A percentile compares a stretch with the other conserved stretches of the same genome.
Conservation (phyloP, 2,888 invertebrate genomes). For the Drosophila robusta region DNA sequence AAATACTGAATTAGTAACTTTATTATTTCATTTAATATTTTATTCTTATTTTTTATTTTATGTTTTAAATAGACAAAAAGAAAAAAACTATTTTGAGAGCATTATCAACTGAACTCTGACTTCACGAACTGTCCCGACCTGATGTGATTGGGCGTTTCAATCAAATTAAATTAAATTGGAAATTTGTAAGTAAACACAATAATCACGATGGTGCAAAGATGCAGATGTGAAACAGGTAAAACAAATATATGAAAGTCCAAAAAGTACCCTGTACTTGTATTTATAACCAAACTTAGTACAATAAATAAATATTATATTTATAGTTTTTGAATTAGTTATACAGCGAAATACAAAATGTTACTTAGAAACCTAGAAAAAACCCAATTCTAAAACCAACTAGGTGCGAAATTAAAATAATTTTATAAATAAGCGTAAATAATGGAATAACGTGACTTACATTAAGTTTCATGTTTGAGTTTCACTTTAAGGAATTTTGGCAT, state of each 20-base stretch:
- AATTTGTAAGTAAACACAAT: slow-evolving; percentile 35
- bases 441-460: too few relatives aligned
- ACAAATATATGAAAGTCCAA: not conserved
- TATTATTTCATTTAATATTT: not conserved
- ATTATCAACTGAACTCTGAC: slow-evolving; percentile 1
- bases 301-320: too few relatives aligned
- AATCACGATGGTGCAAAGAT: slow-evolving; percentile 32
- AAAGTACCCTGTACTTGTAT: not conserved
- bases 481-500: too few relatives aligned
- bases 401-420: too few relatives aligned
- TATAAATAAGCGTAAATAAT: too few relatives aligned
- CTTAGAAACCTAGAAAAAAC: too few relatives aligned
- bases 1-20: too few relatives aligned
- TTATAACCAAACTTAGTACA: too few relatives aligned
- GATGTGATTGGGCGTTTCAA: slow-evolving; percentile 17
- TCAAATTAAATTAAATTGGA: slow-evolving; percentile 35
- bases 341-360: too few relatives aligned
- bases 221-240: not conserved
- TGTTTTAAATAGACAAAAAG: not conserved
- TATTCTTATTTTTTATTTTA: not conserved
- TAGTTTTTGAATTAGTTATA: too few relatives aligned
- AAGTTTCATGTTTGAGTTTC: too few relatives aligned
- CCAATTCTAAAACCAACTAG: too few relatives aligned
- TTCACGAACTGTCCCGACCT: not conserved
- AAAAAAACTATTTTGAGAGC: slow-evolving; percentile 2